Evolutionary conservation across 1,140 invertebrate genomes (phyloP).

Genomic region (Scaptomyza hsui): DNA sequence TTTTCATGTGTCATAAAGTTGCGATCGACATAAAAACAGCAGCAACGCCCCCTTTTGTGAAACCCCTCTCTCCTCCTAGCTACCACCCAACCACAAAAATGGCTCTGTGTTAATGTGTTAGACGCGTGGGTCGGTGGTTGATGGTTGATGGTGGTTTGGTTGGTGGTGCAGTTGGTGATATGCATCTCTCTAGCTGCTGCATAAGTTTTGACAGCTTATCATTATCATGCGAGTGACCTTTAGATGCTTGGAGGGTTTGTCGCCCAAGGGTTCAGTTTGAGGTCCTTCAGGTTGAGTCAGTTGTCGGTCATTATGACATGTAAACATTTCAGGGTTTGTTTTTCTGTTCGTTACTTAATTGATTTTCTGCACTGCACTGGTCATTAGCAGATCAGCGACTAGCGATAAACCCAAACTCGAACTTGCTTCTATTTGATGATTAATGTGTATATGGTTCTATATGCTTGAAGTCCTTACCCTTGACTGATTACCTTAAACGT

Average conservation of each 20-base stretch:
- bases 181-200: slow-evolving; percentile 48
- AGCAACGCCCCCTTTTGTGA: neutral
- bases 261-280: slow-evolving; percentile 19
- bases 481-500: slow-evolving; percentile 1
- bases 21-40: slow-evolving; percentile 54
- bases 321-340: slow-evolving; percentile 54
- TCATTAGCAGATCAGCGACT: slow-evolving; percentile 51
- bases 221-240: slow-evolving; percentile 45
- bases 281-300: slow-evolving; percentile 17
- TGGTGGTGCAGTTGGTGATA: slow-evolving; percentile 52
- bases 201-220: slow-evolving; percentile 70
- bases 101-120: slow-evolving; percentile 66
- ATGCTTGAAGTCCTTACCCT: neutral
- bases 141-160: slow-evolving; percentile 2
- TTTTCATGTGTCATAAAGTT: slow-evolving; percentile 69
- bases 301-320: slow-evolving; percentile 48
- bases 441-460: too few relatives aligned
- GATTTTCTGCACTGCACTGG: slow-evolving; percentile 60
- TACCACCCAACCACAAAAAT: neutral
- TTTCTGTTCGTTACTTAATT: slow-evolving; percentile 65
- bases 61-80: neutral
- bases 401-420: slow-evolving; percentile 27
- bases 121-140: slow-evolving; percentile 57
- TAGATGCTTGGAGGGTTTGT: slow-evolving; percentile 27
- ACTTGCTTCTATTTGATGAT: too few relatives aligned